phyloP scores from a whole-genome alignment of 2,888 invertebrate species.

The Cosmia pyralina region DNA sequence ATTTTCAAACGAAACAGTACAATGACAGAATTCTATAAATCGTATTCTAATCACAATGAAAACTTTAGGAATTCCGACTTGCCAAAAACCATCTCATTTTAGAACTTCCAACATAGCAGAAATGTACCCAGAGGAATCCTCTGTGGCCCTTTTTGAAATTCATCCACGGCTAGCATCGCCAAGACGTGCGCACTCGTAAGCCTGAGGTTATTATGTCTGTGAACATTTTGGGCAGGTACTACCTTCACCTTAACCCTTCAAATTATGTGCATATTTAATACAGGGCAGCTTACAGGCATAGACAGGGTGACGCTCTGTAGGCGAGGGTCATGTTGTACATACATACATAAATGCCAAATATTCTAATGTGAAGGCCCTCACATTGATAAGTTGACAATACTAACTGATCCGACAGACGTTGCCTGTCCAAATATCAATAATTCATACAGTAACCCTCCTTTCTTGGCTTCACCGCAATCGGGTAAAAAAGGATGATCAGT shows the following conservation, averaged over 20 bases:
- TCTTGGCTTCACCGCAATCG: too few species aligned
- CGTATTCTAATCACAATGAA: not conserved
- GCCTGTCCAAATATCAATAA: too few species aligned
- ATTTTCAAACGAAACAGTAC: not conserved
- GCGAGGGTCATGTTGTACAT: not conserved
- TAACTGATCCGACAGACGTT: too few species aligned
- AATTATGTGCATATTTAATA: slow-evolving; percentile 45
- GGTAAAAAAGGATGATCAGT: too few species aligned
- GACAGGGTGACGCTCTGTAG: not conserved
- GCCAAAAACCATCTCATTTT: not conserved
- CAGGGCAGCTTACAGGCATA: slow-evolving; percentile 2
- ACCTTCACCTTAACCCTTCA: too few species aligned
- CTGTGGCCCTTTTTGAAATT: slow-evolving; percentile 1
- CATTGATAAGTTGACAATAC: too few species aligned
- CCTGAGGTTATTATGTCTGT: slow-evolving; percentile 5
- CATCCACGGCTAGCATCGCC: not conserved
- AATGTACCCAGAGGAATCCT: slow-evolving; percentile 11
- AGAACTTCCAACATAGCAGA: not conserved
- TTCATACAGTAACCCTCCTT: too few species aligned
- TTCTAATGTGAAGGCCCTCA: not conserved
- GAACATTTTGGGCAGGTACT: slow-evolving; percentile 12
- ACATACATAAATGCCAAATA: not conserved
- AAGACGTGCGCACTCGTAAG: slow-evolving; percentile 17
- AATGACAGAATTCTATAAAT: not conserved
- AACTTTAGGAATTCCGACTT: not conserved